phyloP scores from a whole-genome alignment of 2,113 vertebrate species.

The Leptobrachium leishanense region DNA sequence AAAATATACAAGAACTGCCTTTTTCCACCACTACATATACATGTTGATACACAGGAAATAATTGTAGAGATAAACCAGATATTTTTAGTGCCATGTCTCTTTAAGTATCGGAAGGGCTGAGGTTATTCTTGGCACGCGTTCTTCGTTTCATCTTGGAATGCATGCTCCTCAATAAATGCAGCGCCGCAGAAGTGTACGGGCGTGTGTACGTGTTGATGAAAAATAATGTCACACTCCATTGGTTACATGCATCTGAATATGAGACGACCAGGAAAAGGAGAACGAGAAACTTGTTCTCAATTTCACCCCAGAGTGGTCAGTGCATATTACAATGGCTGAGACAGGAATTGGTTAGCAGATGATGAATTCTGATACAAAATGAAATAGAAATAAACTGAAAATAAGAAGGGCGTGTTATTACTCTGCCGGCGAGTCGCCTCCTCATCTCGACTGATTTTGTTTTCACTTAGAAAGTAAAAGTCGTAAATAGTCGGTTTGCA shows the following conservation, averaged over 20 bases:
- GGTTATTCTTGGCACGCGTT: no score
- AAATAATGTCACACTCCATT: neutral
- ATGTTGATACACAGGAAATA: no score
- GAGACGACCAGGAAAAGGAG: neutral
- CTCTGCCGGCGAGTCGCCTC: neutral
- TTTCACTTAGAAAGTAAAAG: no score
- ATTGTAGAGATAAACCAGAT: no score
- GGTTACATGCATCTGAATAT: constrained; percentile 15
- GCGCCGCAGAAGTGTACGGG: constrained; percentile 26
- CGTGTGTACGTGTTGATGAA: constrained; percentile 42
- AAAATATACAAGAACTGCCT: no score
- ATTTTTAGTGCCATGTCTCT: no score
- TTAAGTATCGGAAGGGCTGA: no score
- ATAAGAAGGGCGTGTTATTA: neutral
- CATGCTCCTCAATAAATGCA: constrained; percentile 38
- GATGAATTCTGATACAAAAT: constrained; percentile 44
- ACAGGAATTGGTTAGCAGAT: constrained; percentile 33
- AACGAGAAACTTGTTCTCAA: constrained; percentile 16
- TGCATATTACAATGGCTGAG: constrained; percentile 33
- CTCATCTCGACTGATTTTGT: no score
- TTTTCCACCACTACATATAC: no score
- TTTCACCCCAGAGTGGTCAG: constrained; percentile 24
- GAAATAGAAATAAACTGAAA: constrained; percentile 38
- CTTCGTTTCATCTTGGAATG: constrained; percentile 7
- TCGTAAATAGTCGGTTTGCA: no score